A percentile compares a stretch with the other conserved stretches of the same genome.
phyloP scores from a whole-genome alignment of 2,113 vertebrate genomes.

The Corynorhinus townsendii region DNA sequence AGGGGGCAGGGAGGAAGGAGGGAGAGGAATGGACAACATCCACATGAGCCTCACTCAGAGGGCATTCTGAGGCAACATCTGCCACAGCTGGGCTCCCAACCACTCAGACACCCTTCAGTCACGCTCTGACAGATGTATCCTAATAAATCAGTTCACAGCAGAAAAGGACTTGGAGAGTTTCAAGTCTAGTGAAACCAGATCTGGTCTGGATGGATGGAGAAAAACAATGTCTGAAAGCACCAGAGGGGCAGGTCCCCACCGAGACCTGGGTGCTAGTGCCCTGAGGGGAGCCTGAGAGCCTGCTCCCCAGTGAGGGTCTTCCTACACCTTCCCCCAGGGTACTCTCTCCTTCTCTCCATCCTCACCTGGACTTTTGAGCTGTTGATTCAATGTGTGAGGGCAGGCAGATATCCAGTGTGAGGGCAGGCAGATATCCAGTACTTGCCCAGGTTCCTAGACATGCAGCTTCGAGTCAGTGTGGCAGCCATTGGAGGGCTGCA shows the following conservation, averaged over 20 bases:
- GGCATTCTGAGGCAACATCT: conserved; percentile 4
- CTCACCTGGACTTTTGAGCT: not conserved
- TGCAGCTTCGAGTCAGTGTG: not conserved
- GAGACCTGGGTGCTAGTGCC: not conserved
- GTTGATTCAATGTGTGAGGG: not conserved
- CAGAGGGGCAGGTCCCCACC: not conserved
- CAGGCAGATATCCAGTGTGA: not conserved
- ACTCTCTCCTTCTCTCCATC: not conserved
- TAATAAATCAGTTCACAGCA: conserved; percentile 56
- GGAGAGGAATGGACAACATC: not conserved
- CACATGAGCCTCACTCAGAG: not conserved
- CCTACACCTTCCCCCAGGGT: not conserved
- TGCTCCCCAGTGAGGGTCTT: not conserved
- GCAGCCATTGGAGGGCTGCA: too few species aligned
- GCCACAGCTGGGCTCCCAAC: conserved; percentile 10
- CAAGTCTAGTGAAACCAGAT: conserved; percentile 52
- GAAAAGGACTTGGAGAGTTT: conserved; percentile 14
- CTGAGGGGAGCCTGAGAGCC: not conserved
- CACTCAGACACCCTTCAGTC: conserved; percentile 44
- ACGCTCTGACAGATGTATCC: conserved; percentile 50
- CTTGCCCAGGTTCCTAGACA: not conserved
- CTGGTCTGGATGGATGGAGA: conserved; percentile 9
- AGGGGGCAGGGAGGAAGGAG: not conserved
- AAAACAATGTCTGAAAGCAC: not conserved
- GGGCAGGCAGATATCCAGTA: not conserved